Evolutionary conservation across 2,797 vertebrate species (phyloP).

Genomic region (Psittacula echo): DNA sequence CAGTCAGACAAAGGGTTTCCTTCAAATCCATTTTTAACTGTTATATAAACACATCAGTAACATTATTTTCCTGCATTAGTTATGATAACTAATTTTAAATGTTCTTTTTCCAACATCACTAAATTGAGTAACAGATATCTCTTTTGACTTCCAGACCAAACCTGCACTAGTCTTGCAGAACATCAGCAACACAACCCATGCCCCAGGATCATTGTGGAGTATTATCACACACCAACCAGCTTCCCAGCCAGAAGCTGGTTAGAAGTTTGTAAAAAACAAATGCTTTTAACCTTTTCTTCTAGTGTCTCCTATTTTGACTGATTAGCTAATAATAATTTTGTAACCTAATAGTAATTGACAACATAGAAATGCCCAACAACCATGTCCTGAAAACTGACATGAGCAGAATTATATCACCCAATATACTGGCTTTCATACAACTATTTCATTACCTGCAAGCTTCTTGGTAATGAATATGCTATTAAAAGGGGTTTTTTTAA

Average conservation of each 20-base stretch:
- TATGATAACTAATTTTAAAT: neutral
- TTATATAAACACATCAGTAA: neutral
- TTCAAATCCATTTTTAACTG: neutral
- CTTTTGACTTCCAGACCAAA: neutral
- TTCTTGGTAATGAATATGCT: slow-evolving; percentile 68
- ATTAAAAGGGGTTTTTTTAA: slow-evolving; percentile 69
- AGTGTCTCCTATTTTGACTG: slow-evolving; percentile 40
- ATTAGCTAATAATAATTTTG: slow-evolving; percentile 54
- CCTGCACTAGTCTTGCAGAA: neutral
- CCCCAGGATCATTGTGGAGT: neutral
- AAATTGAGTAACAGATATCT: neutral
- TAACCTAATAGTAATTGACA: slow-evolving; percentile 63
- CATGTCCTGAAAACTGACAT: neutral
- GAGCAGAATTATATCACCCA: slow-evolving; percentile 37
- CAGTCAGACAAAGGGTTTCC: neutral
- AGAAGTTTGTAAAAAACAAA: slow-evolving; percentile 16
- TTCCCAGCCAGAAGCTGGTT: neutral
- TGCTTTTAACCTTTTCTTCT: slow-evolving; percentile 20
- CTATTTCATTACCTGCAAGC: slow-evolving; percentile 64
- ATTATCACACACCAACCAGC: neutral
- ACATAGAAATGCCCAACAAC: slow-evolving; percentile 49
- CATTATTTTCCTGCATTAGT: neutral
- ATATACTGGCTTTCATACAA: slow-evolving; percentile 39
- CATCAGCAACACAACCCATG: neutral
- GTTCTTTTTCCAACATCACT: neutral